These are phyloP conservation scores for Sterrhoptilus dennistouni DNA, from an alignment of 2,113 vertebrate genomes.

Conservation along the genomic window DNA sequence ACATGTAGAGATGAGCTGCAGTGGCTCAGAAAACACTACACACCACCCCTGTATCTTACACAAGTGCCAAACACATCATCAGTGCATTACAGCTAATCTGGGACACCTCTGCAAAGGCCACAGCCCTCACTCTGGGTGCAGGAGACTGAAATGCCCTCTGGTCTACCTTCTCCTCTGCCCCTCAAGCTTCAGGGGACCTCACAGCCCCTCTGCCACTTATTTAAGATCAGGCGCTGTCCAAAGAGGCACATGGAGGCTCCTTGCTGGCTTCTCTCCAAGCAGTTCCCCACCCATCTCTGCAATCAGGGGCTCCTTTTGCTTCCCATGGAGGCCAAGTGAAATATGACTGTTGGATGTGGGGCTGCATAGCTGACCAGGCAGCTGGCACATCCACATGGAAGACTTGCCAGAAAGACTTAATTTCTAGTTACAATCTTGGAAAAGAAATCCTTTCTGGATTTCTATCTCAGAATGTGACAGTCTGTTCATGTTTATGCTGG, in stretches of 20 bases:
- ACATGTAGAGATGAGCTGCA: neutral
- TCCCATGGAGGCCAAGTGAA: neutral
- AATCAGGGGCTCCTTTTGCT: neutral
- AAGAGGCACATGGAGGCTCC: neutral
- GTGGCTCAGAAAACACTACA: neutral
- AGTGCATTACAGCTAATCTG: rapidly evolving
- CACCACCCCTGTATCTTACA: neutral
- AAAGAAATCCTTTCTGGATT: neutral
- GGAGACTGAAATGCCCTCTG: neutral
- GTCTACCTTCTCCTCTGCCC: neutral
- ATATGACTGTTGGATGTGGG: neutral
- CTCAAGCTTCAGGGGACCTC: neutral
- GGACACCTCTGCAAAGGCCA: neutral
- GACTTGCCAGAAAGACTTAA: neutral
- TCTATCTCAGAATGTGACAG: neutral
- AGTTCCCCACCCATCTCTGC: neutral
- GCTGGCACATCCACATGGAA: neutral
- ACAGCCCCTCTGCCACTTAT: neutral
- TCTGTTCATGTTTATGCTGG: neutral
- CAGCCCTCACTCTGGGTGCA: neutral
- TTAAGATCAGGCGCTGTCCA: neutral
- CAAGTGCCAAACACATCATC: neutral
- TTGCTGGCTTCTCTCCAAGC: neutral
- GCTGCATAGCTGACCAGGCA: neutral
- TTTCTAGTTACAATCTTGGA: neutral